Evolutionary conservation across 2,888 invertebrate species (phyloP).

Genomic region (Melolontha melolontha): DNA sequence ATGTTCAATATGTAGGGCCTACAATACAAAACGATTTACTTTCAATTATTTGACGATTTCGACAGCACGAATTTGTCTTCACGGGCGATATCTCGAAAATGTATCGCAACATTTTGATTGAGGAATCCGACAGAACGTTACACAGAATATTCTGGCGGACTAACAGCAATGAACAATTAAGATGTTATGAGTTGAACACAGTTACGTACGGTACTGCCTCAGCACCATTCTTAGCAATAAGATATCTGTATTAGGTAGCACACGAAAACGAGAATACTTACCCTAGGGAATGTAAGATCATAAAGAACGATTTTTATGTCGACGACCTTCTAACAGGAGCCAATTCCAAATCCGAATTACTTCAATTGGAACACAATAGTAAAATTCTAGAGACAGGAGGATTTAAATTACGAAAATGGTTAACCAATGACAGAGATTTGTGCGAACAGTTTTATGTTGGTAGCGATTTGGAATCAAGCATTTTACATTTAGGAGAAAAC

Average conservation of each 20-base stretch:
- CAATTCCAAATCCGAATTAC: too few species aligned
- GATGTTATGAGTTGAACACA: slow-evolving; percentile 51
- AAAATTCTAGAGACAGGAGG: too few species aligned
- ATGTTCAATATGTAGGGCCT: too few species aligned
- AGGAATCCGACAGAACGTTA: slow-evolving; percentile 51
- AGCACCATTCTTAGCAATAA: slow-evolving; percentile 53
- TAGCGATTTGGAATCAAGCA: too few species aligned
- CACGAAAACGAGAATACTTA: slow-evolving; percentile 45
- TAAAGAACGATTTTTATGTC: slow-evolving; percentile 51
- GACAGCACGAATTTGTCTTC: slow-evolving; percentile 49
- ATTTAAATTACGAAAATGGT: too few species aligned
- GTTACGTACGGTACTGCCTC: slow-evolving; percentile 55
- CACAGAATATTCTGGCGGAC: slow-evolving; percentile 60
- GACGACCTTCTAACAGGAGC: too few species aligned
- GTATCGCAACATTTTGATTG: slow-evolving; percentile 56
- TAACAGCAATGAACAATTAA: slow-evolving; percentile 40
- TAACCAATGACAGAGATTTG: too few species aligned
- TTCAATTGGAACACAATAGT: too few species aligned
- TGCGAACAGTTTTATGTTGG: too few species aligned
- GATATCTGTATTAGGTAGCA: slow-evolving; percentile 53
- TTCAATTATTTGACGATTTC: slow-evolving; percentile 29
- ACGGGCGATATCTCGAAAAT: slow-evolving; percentile 60
- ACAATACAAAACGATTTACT: slow-evolving; percentile 34
- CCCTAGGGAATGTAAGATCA: slow-evolving; percentile 40
- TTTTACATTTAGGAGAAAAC: too few species aligned